These are phyloP conservation scores for Tribolium freemani DNA, from an alignment of 2,888 invertebrate genomes.

Conservation along the genomic window DNA sequence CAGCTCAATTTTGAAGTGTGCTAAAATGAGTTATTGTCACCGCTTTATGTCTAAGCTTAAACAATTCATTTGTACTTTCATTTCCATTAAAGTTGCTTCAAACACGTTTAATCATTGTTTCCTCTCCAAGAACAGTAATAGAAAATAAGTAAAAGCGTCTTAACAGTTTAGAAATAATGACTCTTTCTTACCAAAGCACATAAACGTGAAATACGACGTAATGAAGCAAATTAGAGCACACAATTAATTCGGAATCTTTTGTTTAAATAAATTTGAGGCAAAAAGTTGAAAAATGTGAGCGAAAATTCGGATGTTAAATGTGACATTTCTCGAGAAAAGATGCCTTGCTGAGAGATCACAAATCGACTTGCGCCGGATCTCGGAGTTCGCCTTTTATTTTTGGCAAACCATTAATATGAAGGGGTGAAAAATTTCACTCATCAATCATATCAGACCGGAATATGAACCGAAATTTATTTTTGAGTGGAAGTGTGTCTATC, in stretches of 20 bases:
- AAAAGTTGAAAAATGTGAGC: background rate
- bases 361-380: conserved; percentile 7
- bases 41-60: background rate
- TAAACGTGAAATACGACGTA: background rate
- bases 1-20: background rate
- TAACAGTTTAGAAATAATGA: background rate
- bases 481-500: background rate
- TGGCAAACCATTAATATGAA: conserved; percentile 12
- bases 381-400: conserved; percentile 7
- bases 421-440: conserved; percentile 12
- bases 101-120: background rate
- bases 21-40: background rate
- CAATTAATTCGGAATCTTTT: background rate
- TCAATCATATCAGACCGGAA: conserved; percentile 14
- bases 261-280: background rate
- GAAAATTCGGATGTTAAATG: background rate
- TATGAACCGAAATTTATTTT: conserved; percentile 4
- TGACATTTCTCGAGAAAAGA: background rate
- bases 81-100: conserved; percentile 1
- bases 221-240: background rate
- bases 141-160: conserved; percentile 6
- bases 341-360: background rate
- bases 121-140: background rate
- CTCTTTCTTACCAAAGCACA: background rate
- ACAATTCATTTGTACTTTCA: conserved; percentile 1